A percentile compares a stretch with the other conserved stretches of the same genome.
These are phyloP conservation scores for Stenurella melanura DNA, from an alignment of 2,888 invertebrate genomes.

Conservation along the genomic window DNA sequence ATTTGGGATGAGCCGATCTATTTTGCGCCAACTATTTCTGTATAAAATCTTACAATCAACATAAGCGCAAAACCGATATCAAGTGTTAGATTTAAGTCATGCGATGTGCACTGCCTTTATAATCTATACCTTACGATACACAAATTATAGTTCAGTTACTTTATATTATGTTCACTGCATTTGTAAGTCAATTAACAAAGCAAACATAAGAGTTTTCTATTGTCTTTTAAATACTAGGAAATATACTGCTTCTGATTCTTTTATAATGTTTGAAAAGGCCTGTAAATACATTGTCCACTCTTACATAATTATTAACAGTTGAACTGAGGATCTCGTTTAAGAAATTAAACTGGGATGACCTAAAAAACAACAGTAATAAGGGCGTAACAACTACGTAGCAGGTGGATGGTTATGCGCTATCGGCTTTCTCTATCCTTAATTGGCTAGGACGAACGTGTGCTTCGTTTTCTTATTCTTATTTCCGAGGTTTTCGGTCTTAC, in stretches of 20 bases:
- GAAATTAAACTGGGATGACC: constrained; percentile 3
- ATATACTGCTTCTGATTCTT: background rate
- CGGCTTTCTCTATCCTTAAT: constrained; percentile 12
- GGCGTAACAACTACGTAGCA: constrained; percentile 6
- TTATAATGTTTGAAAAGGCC: background rate
- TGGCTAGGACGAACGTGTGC: constrained; percentile 15
- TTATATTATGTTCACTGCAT: too few species aligned
- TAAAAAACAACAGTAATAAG: constrained; percentile 17
- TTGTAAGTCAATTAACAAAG: too few species aligned
- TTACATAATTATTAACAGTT: background rate
- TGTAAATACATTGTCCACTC: background rate
- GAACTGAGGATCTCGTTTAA: constrained; percentile 17
- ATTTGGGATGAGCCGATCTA: too few species aligned
- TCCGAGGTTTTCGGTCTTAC: constrained; percentile 20
- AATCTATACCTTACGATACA: too few species aligned
- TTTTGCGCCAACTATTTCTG: too few species aligned
- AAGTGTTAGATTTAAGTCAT: too few species aligned
- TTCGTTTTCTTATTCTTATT: constrained; percentile 15
- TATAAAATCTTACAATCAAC: too few species aligned
- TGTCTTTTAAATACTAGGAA: too few species aligned
- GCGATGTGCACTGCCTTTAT: too few species aligned
- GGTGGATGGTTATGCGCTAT: constrained; percentile 25
- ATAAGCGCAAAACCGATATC: too few species aligned
- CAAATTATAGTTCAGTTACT: too few species aligned
- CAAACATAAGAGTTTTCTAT: too few species aligned